Conservation (phyloP, 1,140 invertebrate genomes). For the Macrostomum lignano region DNA sequence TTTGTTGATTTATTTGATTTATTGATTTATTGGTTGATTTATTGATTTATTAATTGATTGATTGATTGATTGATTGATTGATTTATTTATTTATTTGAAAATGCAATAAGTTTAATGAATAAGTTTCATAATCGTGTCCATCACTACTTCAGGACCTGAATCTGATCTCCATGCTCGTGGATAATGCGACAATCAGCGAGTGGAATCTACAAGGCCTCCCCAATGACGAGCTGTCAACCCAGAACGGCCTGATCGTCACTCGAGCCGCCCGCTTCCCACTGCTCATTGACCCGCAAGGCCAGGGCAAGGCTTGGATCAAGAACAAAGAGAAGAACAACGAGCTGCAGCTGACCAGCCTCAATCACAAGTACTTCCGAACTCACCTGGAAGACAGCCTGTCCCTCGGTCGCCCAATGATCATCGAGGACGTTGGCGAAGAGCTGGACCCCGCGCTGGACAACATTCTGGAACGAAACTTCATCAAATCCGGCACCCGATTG, state of each 20-base stretch:
- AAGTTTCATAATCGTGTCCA: too few species aligned
- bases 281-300: conserved; percentile 77
- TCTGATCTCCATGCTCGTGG: conserved; percentile 67
- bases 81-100: too few species aligned
- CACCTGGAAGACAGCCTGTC: conserved; percentile 80
- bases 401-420: conserved; percentile 56
- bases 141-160: conserved; percentile 42
- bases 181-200: conserved; percentile 53
- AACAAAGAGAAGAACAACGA: conserved; percentile 65
- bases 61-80: background rate
- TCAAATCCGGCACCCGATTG: conserved; percentile 68
- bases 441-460: conserved; percentile 83
- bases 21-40: too few species aligned
- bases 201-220: conserved; percentile 82
- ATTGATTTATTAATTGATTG: too few species aligned
- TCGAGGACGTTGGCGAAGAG: conserved; percentile 77
- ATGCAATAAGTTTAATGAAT: too few species aligned
- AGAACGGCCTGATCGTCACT: conserved; percentile 80
- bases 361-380: conserved; percentile 80
- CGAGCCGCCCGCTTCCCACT: conserved; percentile 63
- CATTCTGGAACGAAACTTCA: conserved; percentile 83
- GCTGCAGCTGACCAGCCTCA: conserved; percentile 65
- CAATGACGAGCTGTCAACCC: conserved; percentile 75
- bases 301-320: conserved; percentile 90
- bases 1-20: background rate